Conservation (phyloP, 2,113 vertebrate species). For the Collichthys lucidus region DNA sequence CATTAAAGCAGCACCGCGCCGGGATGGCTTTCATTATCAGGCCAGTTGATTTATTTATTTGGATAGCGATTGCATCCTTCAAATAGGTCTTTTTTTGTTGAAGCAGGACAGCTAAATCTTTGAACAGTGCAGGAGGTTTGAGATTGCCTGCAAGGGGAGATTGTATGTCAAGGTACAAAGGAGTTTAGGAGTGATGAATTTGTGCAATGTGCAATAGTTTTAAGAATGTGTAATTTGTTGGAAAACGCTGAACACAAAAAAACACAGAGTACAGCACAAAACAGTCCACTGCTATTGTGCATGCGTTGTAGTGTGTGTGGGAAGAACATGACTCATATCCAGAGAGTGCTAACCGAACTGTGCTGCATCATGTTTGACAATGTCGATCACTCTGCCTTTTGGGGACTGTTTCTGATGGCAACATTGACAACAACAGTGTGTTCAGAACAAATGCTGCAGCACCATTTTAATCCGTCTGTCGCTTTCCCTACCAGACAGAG, state of each 20-base stretch:
- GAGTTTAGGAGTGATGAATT: constrained; percentile 13
- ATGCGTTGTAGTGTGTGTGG: constrained; percentile 62
- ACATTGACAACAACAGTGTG: constrained; percentile 58
- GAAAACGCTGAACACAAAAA: constrained; percentile 24
- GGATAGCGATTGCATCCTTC: constrained; percentile 74
- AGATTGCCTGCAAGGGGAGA: constrained; percentile 10
- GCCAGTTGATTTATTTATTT: constrained; percentile 80
- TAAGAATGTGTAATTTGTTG: constrained; percentile 28
- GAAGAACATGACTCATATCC: constrained; percentile 77
- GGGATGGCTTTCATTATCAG: constrained; percentile 81
- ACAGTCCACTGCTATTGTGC: constrained; percentile 42
- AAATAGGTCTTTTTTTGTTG: constrained; percentile 51
- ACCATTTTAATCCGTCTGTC: constrained; percentile 41
- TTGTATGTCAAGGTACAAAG: constrained; percentile 46
- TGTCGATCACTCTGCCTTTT: constrained; percentile 45
- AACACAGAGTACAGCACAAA: constrained; percentile 29
- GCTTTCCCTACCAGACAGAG: constrained; percentile 8
- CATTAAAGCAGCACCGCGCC: constrained; percentile 74
- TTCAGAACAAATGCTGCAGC: constrained; percentile 43
- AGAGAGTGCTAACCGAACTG: constrained; percentile 59
- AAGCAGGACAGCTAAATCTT: constrained; percentile 53
- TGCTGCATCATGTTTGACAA: constrained; percentile 76
- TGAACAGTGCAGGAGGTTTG: constrained; percentile 56
- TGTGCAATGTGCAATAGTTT: constrained; percentile 34
- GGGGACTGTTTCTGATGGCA: constrained; percentile 52